Base-by-base conservation (phyloP, 2,888 invertebrate species). In the Nudaria mundana region DNA sequence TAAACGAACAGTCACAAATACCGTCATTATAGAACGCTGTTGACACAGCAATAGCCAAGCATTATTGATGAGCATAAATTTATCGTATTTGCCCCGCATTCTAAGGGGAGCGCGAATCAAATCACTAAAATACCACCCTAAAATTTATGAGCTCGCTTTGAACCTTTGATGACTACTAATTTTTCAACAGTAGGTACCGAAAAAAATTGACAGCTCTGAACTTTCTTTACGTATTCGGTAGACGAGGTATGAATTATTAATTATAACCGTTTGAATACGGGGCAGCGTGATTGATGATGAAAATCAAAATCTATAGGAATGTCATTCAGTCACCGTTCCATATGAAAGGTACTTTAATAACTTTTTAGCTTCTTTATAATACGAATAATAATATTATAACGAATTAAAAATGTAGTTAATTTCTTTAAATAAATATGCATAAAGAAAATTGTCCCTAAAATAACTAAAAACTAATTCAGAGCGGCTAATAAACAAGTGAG, bases 61-160 rank as follows among this genome's bases (percentile, higher is more conserved):
- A 80, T 84, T 82, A 85, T 85, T 83, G 82, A 84, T 85, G 80
- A 70, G 64, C 66, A 77, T 82, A n/a, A 84, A 85, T 86, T 85
- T 86, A 85, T 85, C 64, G 79, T 66, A 67, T 71, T 66, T 67
- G 61, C 69, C 68, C 70, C 69, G 63, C 76, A 71, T 72, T 78
- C 77, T 76, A 74, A 76, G 76, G 78, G 77, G 77, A 78, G 76
- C 70, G 73, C 66, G 72, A 74, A 76, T 71, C 66, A 75, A 82
- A 83, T 81, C 81, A 81, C 75, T 74, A 71, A 68, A 69, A 71
- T 71, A 74, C 72, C 72, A 66, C 74, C 71, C 69, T 56, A 46
- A 74, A 84, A 84, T 84, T 83, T 86, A 86, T 83, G 77, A 76
- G 70, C 71, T 73, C 58, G 62, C 65, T 55, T 60, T 61, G 70